Conservation (phyloP, 2,888 invertebrate species). For the Argyresthia albistria region DNA sequence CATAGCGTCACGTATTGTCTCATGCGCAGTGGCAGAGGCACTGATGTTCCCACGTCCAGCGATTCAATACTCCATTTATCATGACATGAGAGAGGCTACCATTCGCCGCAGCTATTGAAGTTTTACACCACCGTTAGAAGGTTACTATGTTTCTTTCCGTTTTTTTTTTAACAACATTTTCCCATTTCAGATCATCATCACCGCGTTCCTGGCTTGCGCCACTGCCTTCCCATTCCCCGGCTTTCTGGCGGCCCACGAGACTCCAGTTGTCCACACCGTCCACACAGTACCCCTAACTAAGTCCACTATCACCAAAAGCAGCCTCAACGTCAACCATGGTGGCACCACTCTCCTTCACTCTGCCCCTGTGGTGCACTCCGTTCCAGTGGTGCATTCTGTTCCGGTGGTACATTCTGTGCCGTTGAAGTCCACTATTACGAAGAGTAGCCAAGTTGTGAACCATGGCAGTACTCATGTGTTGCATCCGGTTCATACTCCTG, state of each 20-base stretch:
- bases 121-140: no score
- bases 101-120: no score
- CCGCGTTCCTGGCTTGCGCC: conserved; percentile 29
- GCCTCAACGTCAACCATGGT: conserved; percentile 23
- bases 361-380: conserved; percentile 14
- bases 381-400: conserved; percentile 18
- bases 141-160: no score
- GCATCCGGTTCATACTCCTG: conserved; percentile 26
- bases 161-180: background rate
- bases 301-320: conserved; percentile 28
- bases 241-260: conserved; percentile 23
- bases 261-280: conserved; percentile 23
- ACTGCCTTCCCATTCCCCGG: conserved; percentile 42
- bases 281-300: conserved; percentile 20
- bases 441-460: conserved; percentile 47
- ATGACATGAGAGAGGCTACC: no score
- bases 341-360: conserved; percentile 15
- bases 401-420: conserved; percentile 8
- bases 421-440: conserved; percentile 27
- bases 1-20: no score
- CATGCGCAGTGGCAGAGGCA: no score
- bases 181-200: conserved; percentile 30
- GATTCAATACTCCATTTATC: no score
- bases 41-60: no score
- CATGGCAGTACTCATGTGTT: conserved; percentile 31